Percentiles rank a stretch among this genome's conserved stretches.
Conservation (phyloP, 2,797 vertebrate species). For the Halcyon badia region DNA sequence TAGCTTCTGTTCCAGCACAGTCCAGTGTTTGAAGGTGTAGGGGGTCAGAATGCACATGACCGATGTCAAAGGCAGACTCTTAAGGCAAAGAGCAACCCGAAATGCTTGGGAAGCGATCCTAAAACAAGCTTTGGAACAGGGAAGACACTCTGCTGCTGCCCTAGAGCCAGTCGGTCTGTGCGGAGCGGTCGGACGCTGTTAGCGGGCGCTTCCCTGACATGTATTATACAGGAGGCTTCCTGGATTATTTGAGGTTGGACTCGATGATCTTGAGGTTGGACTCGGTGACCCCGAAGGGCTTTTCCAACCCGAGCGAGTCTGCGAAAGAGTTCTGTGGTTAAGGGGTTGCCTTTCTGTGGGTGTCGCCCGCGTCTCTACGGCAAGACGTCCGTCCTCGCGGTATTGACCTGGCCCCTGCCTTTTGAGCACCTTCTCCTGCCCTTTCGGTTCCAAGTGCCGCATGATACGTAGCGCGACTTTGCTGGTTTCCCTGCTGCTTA, state of each 20-base stretch:
- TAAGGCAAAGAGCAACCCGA: background rate
- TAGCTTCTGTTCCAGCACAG: background rate
- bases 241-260: too few species aligned
- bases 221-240: background rate
- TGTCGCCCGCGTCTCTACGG: rapidly evolving
- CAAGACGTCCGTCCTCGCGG: rapidly evolving
- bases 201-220: background rate
- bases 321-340: background rate
- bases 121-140: background rate
- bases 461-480: rapidly evolving
- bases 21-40: background rate
- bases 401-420: background rate
- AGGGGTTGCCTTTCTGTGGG: background rate
- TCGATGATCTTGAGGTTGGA: too few species aligned
- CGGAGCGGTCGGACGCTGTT: background rate
- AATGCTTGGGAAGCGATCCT: background rate
- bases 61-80: background rate
- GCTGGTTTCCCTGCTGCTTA: background rate
- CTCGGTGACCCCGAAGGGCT: too few species aligned
- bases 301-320: too few species aligned
- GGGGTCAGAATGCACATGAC: rapidly evolving
- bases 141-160: background rate
- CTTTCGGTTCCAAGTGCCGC: background rate
- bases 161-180: background rate
- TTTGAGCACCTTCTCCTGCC: background rate